These are phyloP conservation scores for Peromyscus melanophrys DNA, from an alignment of 2,797 vertebrate species.

Conservation along the genomic window DNA sequence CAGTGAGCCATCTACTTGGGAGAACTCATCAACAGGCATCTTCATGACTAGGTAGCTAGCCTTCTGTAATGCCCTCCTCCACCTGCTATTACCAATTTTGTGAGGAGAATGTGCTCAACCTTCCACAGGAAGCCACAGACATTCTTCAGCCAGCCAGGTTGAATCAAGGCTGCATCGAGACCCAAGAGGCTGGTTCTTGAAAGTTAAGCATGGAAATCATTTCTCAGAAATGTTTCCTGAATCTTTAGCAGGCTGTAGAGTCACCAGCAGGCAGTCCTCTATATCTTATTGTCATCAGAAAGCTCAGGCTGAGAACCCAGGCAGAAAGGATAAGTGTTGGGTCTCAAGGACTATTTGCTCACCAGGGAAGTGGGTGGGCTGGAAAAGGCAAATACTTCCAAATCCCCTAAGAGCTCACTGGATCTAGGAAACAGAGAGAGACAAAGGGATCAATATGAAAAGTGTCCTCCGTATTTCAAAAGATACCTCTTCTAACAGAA, in stretches of 20 bases:
- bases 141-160: neutral
- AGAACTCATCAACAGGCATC: neutral
- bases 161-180: neutral
- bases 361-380: neutral
- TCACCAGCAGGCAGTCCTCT: neutral
- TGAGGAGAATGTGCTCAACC: neutral
- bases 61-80: slow-evolving; percentile 5
- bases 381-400: neutral
- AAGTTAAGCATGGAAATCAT: neutral
- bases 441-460: neutral
- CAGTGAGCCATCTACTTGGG: neutral
- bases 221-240: neutral
- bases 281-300: neutral
- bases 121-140: neutral
- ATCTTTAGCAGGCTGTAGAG: neutral
- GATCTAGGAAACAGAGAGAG: neutral
- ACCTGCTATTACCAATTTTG: slow-evolving; percentile 38
- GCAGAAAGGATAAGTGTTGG: neutral
- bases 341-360: neutral
- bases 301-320: neutral
- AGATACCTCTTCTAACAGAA: slow-evolving; percentile 32
- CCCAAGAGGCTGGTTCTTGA: neutral
- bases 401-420: neutral
- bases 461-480: slow-evolving; percentile 13
- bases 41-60: slow-evolving; percentile 46